Evolutionary conservation across 2,113 vertebrate species (phyloP), one percentile per base, ranked within the genome.

Genomic region (Leptobrachium ailaonicum): DNA sequence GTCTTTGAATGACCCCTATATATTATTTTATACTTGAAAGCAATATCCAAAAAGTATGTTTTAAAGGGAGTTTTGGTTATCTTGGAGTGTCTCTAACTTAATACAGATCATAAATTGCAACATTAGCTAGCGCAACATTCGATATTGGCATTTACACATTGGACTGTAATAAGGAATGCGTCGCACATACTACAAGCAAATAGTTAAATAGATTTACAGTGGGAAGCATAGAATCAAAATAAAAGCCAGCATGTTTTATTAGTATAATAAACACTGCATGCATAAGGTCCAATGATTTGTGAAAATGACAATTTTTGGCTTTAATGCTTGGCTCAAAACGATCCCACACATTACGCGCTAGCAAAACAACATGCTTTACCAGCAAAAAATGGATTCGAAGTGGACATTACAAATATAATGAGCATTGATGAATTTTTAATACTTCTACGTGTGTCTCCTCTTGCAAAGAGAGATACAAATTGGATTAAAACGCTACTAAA

Each of bases 191-290:
- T 32, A 32, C 20, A 32, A 32, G 20, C 20, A 32, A 32, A 32
- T 32, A 32, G 20, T 32, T 32, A 32, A 32, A 32, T 32, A 32
- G 20, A 32, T 32, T 32, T 11, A 63, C 4, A 20, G 13, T 6
- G 4, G 13, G 11, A 10, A 69, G 45, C 10, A 71, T 71, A 32
- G 44, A 71, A 32, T 45, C 67, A 69, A 42, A 71, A 14, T 71
- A 71, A 71, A 71, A 68, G 44, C 44, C 50, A 20, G 40, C 44
- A 20, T 71, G 69, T 50, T 71, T 71, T 32, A 50, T 53, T 50
- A 45, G 14, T 71, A 41, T 50, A 71, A 71, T 71, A 71, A 71
- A 32, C 20, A 32, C 69, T n/a, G 69, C 69, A 71, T 71, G 44
- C n/a, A 50, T 71, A 71, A 71, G 69, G 69, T 32, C 69, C 44